Evolutionary conservation across 2,113 vertebrate genomes (phyloP).

Genomic region (Phalacrocorax carbo): DNA sequence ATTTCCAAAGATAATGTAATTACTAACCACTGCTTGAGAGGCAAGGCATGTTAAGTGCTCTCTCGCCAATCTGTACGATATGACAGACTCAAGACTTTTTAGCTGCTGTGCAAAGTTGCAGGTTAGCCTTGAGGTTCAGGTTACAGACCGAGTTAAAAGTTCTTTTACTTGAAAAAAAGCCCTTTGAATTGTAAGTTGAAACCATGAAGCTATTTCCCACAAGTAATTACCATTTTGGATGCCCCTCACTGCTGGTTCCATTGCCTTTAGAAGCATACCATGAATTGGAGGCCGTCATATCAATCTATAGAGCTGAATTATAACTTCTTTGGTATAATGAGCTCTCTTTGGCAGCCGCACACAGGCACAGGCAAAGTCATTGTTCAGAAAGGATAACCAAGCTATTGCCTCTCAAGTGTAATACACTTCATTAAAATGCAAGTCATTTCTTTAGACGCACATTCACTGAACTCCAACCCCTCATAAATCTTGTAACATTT

Average conservation of each 20-base stretch:
- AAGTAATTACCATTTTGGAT: constrained; percentile 4
- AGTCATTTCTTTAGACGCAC: constrained; percentile 32
- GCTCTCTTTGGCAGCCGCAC: background rate
- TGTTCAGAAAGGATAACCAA: constrained; percentile 55
- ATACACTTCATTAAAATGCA: constrained; percentile 61
- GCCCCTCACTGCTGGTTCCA: background rate
- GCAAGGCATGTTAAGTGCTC: background rate
- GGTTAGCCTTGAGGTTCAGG: background rate
- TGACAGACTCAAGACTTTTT: background rate
- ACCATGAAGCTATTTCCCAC: background rate
- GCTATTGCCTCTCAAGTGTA: constrained; percentile 42
- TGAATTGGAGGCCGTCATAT: constrained; percentile 25
- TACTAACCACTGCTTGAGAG: background rate
- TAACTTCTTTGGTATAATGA: constrained; percentile 44
- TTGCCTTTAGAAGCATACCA: background rate
- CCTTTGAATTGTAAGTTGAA: constrained; percentile 28
- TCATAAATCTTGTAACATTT: constrained; percentile 52
- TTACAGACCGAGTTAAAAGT: background rate
- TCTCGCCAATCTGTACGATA: background rate
- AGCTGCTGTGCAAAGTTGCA: background rate
- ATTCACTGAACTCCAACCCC: constrained; percentile 39
- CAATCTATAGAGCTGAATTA: constrained; percentile 6
- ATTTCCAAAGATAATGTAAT: background rate
- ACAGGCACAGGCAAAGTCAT: constrained; percentile 27
- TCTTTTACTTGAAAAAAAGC: background rate